phyloP scores from a whole-genome alignment of 2,113 vertebrate species.

The Notechis scutatus region DNA sequence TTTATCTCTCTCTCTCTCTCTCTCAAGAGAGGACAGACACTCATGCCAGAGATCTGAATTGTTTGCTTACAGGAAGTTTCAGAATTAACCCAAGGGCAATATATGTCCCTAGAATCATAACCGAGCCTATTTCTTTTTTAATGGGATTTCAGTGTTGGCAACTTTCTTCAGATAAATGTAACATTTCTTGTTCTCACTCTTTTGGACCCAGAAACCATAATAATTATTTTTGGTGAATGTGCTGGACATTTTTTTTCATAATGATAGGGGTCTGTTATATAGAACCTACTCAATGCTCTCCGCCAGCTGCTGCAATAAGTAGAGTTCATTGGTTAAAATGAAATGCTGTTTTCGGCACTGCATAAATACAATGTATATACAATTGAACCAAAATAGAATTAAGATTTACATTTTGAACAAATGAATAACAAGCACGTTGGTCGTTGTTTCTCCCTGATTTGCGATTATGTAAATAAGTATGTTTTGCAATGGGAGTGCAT shows the following conservation, averaged over 20 bases:
- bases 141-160: neutral
- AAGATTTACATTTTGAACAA: conserved; percentile 68
- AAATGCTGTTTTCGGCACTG: conserved; percentile 63
- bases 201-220: neutral
- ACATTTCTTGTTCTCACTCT: neutral
- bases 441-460: conserved; percentile 68
- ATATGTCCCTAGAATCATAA: neutral
- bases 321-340: conserved; percentile 62
- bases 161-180: neutral
- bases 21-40: neutral
- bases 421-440: conserved; percentile 59
- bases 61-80: neutral
- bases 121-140: neutral
- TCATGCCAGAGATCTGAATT: neutral
- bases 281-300: conserved; percentile 43
- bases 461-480: conserved; percentile 71
- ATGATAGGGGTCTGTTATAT: conserved; percentile 26
- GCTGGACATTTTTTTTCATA: conserved; percentile 22
- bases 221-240: neutral
- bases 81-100: neutral
- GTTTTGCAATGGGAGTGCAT: conserved; percentile 60
- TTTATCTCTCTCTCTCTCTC: neutral
- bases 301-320: conserved; percentile 56
- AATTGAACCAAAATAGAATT: conserved; percentile 68
- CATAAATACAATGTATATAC: conserved; percentile 54